These are phyloP conservation scores for Chrysolina haemoptera DNA, from an alignment of 2,888 invertebrate species.

Conservation along the genomic window DNA sequence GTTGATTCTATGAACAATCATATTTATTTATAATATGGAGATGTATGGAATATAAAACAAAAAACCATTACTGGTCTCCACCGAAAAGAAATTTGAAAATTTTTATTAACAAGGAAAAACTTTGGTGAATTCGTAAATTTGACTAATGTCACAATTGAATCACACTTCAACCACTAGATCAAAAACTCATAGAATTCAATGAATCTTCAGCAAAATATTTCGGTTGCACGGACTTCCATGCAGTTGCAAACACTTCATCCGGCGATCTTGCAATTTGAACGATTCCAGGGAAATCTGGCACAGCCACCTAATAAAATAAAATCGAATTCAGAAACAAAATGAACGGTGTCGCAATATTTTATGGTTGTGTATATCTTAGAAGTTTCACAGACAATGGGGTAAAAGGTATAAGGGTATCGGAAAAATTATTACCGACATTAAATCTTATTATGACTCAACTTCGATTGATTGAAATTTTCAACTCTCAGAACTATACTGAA, in stretches of 20 bases:
- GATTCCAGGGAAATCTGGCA: conserved; percentile 63
- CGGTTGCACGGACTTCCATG: conserved; percentile 66
- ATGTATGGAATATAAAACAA: background rate
- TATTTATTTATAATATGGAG: too few relatives aligned
- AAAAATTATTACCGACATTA: too few relatives aligned
- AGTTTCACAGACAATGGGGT: too few relatives aligned
- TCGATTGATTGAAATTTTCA: too few relatives aligned
- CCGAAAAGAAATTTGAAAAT: background rate
- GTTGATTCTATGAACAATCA: too few relatives aligned
- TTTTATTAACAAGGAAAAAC: background rate
- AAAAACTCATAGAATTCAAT: conserved; percentile 34
- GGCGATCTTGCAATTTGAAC: conserved; percentile 62
- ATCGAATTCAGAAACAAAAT: too few relatives aligned
- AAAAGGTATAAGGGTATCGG: too few relatives aligned
- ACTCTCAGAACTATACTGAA: too few relatives aligned
- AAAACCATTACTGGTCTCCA: background rate
- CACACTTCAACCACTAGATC: conserved; percentile 23
- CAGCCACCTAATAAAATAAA: conserved; percentile 51
- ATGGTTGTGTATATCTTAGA: too few relatives aligned
- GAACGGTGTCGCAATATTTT: too few relatives aligned
- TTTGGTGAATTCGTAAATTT: background rate
- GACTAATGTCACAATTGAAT: background rate
- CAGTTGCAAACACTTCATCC: conserved; percentile 62
- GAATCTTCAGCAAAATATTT: conserved; percentile 64
- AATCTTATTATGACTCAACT: too few relatives aligned